Conservation (phyloP, 2,113 vertebrate species). For the Phylloscopus whistleri region DNA sequence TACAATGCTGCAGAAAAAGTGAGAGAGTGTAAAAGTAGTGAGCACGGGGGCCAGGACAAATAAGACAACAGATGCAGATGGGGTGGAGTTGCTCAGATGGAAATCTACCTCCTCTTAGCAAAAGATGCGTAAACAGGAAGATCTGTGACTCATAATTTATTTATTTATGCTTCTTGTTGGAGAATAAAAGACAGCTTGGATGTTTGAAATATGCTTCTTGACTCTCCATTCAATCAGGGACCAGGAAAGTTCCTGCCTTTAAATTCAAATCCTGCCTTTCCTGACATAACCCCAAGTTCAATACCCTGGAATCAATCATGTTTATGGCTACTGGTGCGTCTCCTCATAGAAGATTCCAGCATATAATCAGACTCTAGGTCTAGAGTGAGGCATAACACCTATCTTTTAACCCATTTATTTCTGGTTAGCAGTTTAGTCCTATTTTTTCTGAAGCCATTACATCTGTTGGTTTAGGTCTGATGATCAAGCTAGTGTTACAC, state of each 20-base stretch:
- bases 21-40: not conserved
- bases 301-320: not conserved
- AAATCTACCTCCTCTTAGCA: conserved; percentile 7
- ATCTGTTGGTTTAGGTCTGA: not conserved
- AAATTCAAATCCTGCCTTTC: no score
- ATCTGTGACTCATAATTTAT: not conserved
- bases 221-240: not conserved
- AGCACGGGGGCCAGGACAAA: not conserved
- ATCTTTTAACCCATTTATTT: not conserved
- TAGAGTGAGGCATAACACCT: not conserved
- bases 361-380: not conserved
- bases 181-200: not conserved
- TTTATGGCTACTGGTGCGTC: not conserved
- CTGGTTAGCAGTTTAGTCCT: not conserved
- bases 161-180: not conserved
- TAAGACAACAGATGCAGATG: not conserved
- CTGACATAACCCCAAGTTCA: not conserved
- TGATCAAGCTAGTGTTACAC: not conserved
- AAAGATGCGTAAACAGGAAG: conserved; percentile 17
- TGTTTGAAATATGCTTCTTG: not conserved
- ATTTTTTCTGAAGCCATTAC: not conserved
- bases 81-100: conserved; percentile 13
- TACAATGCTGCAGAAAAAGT: not conserved
- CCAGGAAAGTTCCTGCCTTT: not conserved
- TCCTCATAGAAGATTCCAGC: not conserved